Evolutionary conservation across 2,797 vertebrate genomes (phyloP).

Genomic region (Poeciliopsis paucimaculata): DNA sequence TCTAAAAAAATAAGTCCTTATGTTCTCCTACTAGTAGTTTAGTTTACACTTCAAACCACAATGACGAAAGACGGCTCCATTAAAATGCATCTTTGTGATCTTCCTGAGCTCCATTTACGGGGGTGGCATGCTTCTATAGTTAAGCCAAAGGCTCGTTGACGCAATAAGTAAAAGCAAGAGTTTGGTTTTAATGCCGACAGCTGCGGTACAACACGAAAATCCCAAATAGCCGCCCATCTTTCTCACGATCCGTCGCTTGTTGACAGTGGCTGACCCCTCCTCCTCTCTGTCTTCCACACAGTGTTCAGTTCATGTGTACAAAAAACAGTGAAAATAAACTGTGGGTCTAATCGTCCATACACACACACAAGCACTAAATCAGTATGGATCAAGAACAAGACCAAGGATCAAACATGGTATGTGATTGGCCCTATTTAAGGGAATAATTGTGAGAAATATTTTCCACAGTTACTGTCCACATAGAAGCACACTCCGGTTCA

Average conservation of each 20-base stretch:
- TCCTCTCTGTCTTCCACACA: slow-evolving; percentile 70
- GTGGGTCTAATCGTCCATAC: slow-evolving; percentile 45
- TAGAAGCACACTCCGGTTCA: slow-evolving; percentile 41
- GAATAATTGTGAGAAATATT: slow-evolving; percentile 59
- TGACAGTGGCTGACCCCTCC: slow-evolving; percentile 80
- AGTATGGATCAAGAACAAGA: slow-evolving; percentile 65
- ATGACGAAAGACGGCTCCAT: slow-evolving; percentile 24
- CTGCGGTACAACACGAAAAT: slow-evolving; percentile 72
- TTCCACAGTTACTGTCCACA: slow-evolving; percentile 50
- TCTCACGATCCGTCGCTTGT: slow-evolving; percentile 81
- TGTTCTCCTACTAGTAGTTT: slow-evolving; percentile 25
- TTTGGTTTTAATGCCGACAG: slow-evolving; percentile 65
- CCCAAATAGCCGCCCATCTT: slow-evolving; percentile 76
- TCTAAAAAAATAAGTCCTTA: slow-evolving; percentile 21
- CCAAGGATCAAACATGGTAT: slow-evolving; percentile 70
- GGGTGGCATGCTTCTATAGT: slow-evolving; percentile 59
- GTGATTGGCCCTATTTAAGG: slow-evolving; percentile 60
- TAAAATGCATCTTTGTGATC: slow-evolving; percentile 43
- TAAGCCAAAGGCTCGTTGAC: slow-evolving; percentile 63
- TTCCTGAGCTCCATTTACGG: slow-evolving; percentile 32
- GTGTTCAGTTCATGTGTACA: slow-evolving; percentile 73
- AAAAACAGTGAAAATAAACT: slow-evolving; percentile 80
- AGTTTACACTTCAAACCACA: slow-evolving; percentile 35
- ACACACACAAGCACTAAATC: slow-evolving; percentile 59
- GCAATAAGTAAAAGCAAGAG: slow-evolving; percentile 52